Evolutionary conservation across 2,888 invertebrate species (phyloP).

Genomic region (Drosophila basisetae): DNA sequence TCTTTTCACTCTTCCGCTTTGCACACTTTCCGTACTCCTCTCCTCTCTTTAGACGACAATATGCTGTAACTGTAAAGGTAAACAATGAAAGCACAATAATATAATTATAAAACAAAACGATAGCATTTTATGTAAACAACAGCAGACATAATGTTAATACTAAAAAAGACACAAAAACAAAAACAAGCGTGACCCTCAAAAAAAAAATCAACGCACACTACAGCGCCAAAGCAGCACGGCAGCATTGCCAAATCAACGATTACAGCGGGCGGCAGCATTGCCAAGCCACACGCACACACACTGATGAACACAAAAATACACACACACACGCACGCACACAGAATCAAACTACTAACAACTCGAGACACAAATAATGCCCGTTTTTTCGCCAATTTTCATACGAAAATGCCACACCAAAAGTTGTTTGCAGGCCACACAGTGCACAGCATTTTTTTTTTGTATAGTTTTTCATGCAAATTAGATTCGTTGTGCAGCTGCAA

Average conservation of each 20-base stretch:
- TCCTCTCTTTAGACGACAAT: conserved; percentile 11
- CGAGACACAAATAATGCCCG: conserved; percentile 39
- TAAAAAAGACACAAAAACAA: conserved; percentile 31
- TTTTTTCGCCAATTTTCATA: conserved; percentile 23
- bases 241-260: conserved; percentile 75
- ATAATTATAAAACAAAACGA: conserved; percentile 2
- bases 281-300: conserved; percentile 49
- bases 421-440: conserved; percentile 9
- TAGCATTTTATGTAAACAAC: conserved; percentile 14
- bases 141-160: conserved; percentile 12
- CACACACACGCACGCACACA: conserved; percentile 27
- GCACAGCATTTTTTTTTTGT: conserved; percentile 22
- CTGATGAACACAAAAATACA: conserved; percentile 33
- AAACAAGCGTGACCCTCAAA: conserved; percentile 60
- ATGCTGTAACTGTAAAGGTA: conserved; percentile 38
- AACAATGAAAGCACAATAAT: conserved; percentile 22
- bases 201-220: conserved; percentile 21
- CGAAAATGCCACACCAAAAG: conserved; percentile 9
- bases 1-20: conserved; percentile 3
- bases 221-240: conserved; percentile 50
- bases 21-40: neutral
- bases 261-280: conserved; percentile 62
- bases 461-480: conserved; percentile 29
- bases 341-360: conserved; percentile 35
- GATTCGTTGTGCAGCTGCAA: conserved; percentile 49